A percentile compares a stretch with the other conserved stretches of the same genome.
Conservation (phyloP, 2,888 invertebrate species). For the Oegoconia quadripuncta region DNA sequence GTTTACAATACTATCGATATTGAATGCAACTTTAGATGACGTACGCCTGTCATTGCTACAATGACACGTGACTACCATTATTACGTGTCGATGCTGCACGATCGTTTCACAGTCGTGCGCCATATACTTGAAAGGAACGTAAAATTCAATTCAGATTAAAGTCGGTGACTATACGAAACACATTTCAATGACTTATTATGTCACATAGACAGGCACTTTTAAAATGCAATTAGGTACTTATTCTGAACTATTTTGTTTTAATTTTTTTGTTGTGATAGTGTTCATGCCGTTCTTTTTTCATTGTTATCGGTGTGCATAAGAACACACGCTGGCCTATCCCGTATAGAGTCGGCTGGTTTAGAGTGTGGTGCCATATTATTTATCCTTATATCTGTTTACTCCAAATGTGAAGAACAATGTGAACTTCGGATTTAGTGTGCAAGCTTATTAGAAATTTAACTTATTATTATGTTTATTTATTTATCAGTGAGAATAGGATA, state of each 20-base stretch:
- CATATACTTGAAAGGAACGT: conserved; percentile 35
- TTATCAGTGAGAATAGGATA: no score
- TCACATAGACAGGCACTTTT: conserved; percentile 22
- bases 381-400: not conserved
- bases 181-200: conserved; percentile 24
- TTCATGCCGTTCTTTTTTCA: conserved; percentile 19
- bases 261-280: conserved; percentile 22
- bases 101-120: conserved; percentile 37
- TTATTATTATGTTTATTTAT: no score
- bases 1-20: not conserved
- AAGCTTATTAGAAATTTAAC: no score
- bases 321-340: conserved; percentile 1
- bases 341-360: not conserved
- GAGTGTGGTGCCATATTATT: not conserved
- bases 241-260: conserved; percentile 19
- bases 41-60: conserved; percentile 25
- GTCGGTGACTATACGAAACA: conserved; percentile 30
- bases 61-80: conserved; percentile 44
- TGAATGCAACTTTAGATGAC: conserved; percentile 6
- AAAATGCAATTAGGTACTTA: conserved; percentile 23
- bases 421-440: no score
- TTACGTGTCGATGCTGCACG: conserved; percentile 42
- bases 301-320: conserved; percentile 16
- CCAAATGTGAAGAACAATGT: no score
- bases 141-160: conserved; percentile 38